Percentiles rank a stretch among this genome's conserved stretches.
phyloP scores from a whole-genome alignment of 2,888 invertebrate species.

The Aleiodes testaceus region DNA sequence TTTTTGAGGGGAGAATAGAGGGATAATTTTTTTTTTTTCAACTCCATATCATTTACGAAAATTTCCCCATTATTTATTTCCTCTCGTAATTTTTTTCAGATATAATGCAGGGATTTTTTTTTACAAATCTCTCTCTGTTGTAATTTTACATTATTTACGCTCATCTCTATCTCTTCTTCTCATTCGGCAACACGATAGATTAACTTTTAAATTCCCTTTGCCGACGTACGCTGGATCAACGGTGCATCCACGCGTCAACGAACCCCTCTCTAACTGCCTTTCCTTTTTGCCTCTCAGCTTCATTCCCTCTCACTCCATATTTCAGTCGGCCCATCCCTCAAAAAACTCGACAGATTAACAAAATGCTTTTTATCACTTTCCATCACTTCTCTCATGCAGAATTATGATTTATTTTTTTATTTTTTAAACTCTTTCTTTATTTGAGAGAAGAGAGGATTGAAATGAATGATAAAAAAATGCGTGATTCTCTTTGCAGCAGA shows the following conservation, averaged over 20 bases:
- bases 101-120: slow-evolving; percentile 9
- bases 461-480: too few relatives aligned
- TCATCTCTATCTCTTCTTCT: background rate
- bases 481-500: background rate
- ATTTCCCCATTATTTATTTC: too few relatives aligned
- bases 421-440: background rate
- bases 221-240: slow-evolving; percentile 41
- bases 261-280: slow-evolving; percentile 40
- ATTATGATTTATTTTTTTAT: slow-evolving; percentile 9
- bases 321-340: slow-evolving; percentile 8
- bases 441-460: background rate
- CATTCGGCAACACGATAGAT: slow-evolving; percentile 28
- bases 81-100: too few relatives aligned
- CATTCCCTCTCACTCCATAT: slow-evolving; percentile 14
- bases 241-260: slow-evolving; percentile 47
- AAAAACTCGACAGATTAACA: slow-evolving; percentile 30
- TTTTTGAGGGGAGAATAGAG: too few relatives aligned
- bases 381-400: slow-evolving; percentile 37
- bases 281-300: slow-evolving; percentile 32
- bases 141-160: slow-evolving; percentile 17
- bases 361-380: slow-evolving; percentile 40
- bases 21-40: too few relatives aligned
- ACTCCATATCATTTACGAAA: too few relatives aligned
- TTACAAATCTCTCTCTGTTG: slow-evolving; percentile 25
- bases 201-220: slow-evolving; percentile 50